Evolutionary conservation across 2,113 vertebrate genomes (phyloP).

Genomic region (Oncorhynchus tshawytscha): DNA sequence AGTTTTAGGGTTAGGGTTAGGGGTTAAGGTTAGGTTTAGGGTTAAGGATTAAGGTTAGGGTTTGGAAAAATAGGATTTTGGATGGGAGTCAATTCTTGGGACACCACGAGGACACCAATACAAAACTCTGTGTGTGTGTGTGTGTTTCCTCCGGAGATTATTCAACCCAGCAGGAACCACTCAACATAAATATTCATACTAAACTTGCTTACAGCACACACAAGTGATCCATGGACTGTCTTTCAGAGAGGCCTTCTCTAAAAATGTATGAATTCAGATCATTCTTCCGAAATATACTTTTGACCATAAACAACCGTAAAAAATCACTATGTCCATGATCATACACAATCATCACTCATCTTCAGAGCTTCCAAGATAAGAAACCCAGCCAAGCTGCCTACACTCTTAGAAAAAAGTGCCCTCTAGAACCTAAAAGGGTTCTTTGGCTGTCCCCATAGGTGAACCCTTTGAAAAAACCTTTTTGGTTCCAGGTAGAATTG

Average conservation of each 20-base stretch:
- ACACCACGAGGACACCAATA: not conserved
- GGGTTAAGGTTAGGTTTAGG: not conserved
- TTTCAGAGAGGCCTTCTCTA: not conserved
- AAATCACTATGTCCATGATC: not conserved
- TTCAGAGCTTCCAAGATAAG: not conserved
- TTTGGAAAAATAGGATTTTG: too few relatives aligned
- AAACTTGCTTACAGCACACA: not conserved
- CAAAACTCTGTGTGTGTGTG: not conserved
- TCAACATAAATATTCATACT: slow-evolving; percentile 12
- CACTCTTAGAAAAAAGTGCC: too few relatives aligned
- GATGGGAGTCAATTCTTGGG: not conserved
- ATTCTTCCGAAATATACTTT: not conserved
- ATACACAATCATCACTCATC: not conserved
- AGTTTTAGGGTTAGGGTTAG: not conserved
- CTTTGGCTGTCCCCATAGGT: too few relatives aligned
- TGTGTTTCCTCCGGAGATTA: not conserved
- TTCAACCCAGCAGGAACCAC: not conserved
- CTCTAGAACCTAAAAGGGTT: too few relatives aligned
- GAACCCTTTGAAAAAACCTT: too few relatives aligned
- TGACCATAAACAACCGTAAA: too few relatives aligned
- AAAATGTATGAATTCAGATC: not conserved
- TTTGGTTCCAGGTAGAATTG: too few relatives aligned
- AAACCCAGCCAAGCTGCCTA: not conserved
- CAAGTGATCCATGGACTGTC: slow-evolving; percentile 9
- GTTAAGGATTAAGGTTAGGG: too few relatives aligned